Evolutionary conservation across 2,888 invertebrate species (phyloP).

Genomic region (Emmelina monodactyla): DNA sequence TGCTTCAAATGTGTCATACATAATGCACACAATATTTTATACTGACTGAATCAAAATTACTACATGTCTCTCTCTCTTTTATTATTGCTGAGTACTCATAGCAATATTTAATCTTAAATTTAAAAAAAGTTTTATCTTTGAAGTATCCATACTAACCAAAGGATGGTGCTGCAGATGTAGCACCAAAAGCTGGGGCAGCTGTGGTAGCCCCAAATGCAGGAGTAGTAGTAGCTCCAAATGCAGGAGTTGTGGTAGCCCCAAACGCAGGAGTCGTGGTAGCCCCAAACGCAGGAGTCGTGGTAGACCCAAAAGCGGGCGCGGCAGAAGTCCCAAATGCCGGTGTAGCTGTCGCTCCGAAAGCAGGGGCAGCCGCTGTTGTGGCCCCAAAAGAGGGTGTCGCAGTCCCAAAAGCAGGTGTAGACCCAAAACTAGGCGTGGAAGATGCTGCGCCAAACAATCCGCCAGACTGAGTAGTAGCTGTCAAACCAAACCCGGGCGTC

Average conservation of each 20-base stretch:
- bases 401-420: slow-evolving; percentile 22
- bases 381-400: slow-evolving; percentile 19
- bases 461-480: slow-evolving; percentile 33
- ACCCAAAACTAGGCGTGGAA: slow-evolving; percentile 22
- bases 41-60: too few species aligned
- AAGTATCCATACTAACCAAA: too few species aligned
- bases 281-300: slow-evolving; percentile 26
- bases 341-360: slow-evolving; percentile 23
- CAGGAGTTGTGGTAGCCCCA: slow-evolving; percentile 7
- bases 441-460: slow-evolving; percentile 40
- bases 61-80: too few species aligned
- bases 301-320: slow-evolving; percentile 22
- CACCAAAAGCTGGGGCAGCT: slow-evolving; percentile 1
- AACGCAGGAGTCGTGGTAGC: slow-evolving; percentile 17
- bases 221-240: slow-evolving; percentile 12
- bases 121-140: too few species aligned
- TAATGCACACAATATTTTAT: too few species aligned
- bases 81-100: too few species aligned
- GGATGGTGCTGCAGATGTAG: too few species aligned
- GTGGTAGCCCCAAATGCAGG: slow-evolving; percentile 15
- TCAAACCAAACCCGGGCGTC: slow-evolving; percentile 38
- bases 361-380: slow-evolving; percentile 21
- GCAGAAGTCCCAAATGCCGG: slow-evolving; percentile 29
- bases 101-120: too few species aligned
- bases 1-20: too few species aligned